Base-by-base conservation (phyloP, 1,140 invertebrate species). In the Achatina immaculata region DNA sequence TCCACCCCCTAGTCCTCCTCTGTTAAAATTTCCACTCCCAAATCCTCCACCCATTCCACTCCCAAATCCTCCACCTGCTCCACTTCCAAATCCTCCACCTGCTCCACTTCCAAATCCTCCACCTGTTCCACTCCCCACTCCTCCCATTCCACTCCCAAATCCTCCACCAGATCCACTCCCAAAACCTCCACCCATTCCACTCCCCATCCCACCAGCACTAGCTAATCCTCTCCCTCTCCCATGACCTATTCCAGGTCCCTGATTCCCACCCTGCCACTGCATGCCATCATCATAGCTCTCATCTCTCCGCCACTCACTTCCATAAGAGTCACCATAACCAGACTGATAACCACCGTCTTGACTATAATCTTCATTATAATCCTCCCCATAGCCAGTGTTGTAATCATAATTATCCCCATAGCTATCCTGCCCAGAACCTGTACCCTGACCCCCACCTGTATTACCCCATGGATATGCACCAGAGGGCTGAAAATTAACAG, bases 381-480 rank as follows among this genome's bases (percentile, higher is more conserved):
- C 11, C 34, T 71, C n/a, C 24, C 68, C 38, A 71, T 71, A 71
- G 40, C 38, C 68, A 71, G 4, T 42, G 38, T 34, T 71, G 38
- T 71, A 42, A 24, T n/a, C 68, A 38, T 66, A 66, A n/a, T n/a
- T n/a, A 4, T 34, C 31, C 65, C 36, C 31, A 36, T 6, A 66
- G n/a, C 9, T 34, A 24, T 66, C 31, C 34, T 66, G 31, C 3
- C 31, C 31, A 66, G 65, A 1, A 66, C 11, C 19, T 38, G 28
- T 1, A 34, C 3, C 34, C 16, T 3, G n/a, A 34, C 14, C 2
- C 1, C 14, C 36, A 66, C 31, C n/a, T 16, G 65, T 14, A 66
- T 3, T 7, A 2, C 21, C 36, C 65, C 65, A 66, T 21, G 65
- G 28, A 66, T 66, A 66, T 31, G 65, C 28, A 66, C 65, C 65